Evolutionary conservation across 1,140 invertebrate species (phyloP), one percentile per base, ranked within the genome.

Genomic region (Medauroidea extradentata): DNA sequence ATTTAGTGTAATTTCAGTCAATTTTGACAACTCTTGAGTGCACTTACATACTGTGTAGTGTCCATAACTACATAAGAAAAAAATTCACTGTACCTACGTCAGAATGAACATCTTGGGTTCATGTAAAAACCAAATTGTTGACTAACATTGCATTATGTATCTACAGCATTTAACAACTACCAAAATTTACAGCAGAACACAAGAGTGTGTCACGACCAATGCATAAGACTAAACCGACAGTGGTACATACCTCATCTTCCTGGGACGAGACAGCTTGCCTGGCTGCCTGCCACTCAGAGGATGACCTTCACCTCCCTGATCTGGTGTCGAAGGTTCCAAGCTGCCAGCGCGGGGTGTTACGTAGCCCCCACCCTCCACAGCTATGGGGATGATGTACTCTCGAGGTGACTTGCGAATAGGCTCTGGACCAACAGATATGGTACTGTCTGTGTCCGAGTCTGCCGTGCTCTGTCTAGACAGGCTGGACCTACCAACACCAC

Each of bases 321-420:
- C 75, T 72, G 18, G 71, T 68, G 43, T 80, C 80, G 61, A 73
- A 74, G 7, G 75, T 69, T 90, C 88, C 21, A 88, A 77, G 67
- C 86, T 89, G 57, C 85, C 83, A 48, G 86, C 85, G 21, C 87
- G 77, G 14, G 89, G 90, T 18, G 89, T 93, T 21, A 91, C 85
- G 69, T 87, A 91, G 51, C 90, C 90, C 59, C 90, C 90, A 59
- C 90, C 90, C 76, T 94, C 92, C 42, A 94, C 85, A 14, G 90
- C 88, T 66, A 94, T 94, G 1, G 92, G 92, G 75, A 94, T 94
- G 67, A 94, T 93, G 65, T 91, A 93, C 75, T 94, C 92, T 16
- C 91, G 77, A 9, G 90, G 89, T 53, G 88, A 91, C 75, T 94
- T 94, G 66, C 88, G 85, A 63, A 92, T 92, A 1, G 89, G 87